Conservation (phyloP, 1,140 invertebrate genomes). For the Campoletis sonorensis region DNA sequence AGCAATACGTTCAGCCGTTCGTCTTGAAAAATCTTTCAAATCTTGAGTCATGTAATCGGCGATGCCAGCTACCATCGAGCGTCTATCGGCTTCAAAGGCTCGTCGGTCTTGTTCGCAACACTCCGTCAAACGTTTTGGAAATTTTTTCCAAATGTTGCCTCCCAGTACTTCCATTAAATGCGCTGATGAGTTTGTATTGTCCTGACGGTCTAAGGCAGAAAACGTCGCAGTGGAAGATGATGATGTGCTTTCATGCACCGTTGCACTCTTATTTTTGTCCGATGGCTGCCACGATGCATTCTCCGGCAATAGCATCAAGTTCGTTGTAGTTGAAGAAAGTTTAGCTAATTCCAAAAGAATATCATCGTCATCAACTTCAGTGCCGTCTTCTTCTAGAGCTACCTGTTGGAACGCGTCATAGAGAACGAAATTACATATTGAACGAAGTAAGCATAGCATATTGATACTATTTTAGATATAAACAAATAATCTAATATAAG, state of each 20-base stretch:
- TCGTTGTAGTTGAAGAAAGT: neutral
- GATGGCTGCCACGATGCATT: neutral
- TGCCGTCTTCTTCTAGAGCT: conserved; percentile 37
- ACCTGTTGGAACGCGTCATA: neutral
- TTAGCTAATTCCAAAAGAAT: conserved; percentile 34
- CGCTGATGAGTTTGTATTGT: neutral
- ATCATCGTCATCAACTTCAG: conserved; percentile 30
- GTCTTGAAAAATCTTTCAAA: conserved; percentile 28
- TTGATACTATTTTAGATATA: no score
- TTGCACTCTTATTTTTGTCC: neutral
- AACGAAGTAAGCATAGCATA: no score
- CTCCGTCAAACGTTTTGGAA: conserved; percentile 4
- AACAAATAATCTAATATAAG: no score
- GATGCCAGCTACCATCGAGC: conserved; percentile 19
- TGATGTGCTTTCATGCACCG: neutral
- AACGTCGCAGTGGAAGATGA: neutral
- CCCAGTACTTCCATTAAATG: neutral
- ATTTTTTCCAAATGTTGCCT: conserved; percentile 29
- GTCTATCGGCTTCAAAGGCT: conserved; percentile 15
- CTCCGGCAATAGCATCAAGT: conserved; percentile 5
- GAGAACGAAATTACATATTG: no score
- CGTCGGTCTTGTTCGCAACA: conserved; percentile 2
- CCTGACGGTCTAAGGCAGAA: neutral
- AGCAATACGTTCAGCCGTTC: conserved; percentile 28
- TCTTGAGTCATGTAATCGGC: conserved; percentile 39